Conservation (phyloP, 1,140 invertebrate genomes). For the Cydia splendana region DNA sequence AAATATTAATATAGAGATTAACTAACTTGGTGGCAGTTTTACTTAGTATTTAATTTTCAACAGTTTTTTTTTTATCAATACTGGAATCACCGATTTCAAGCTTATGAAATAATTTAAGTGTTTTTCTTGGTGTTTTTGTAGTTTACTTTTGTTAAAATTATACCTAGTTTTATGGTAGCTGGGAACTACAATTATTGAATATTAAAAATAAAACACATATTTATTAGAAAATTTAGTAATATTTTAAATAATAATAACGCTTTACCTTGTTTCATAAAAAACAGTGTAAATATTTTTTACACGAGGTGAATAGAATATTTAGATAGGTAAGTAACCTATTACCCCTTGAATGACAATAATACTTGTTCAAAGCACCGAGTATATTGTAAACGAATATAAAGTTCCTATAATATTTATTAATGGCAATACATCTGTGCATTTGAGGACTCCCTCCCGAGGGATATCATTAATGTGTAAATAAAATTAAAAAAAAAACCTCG, state of each 20-base stretch:
- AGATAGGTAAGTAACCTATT: conserved; percentile 11
- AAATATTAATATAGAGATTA: background rate
- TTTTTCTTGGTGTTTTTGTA: too few species aligned
- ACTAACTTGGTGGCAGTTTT: conserved; percentile 5
- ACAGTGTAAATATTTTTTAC: conserved; percentile 13
- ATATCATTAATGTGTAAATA: background rate
- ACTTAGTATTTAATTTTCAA: background rate
- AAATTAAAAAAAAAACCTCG: background rate
- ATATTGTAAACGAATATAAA: conserved; percentile 31
- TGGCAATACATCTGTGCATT: conserved; percentile 19
- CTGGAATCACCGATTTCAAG: too few species aligned
- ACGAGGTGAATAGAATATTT: conserved; percentile 7
- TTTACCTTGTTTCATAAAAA: conserved; percentile 17
- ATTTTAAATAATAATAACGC: conserved; percentile 65
- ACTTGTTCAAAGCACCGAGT: conserved; percentile 60
- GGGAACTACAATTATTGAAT: background rate
- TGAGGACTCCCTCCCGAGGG: conserved; percentile 3
- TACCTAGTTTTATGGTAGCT: background rate
- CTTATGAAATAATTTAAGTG: too few species aligned
- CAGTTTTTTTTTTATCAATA: background rate
- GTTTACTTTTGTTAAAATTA: too few species aligned
- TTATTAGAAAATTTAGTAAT: conserved; percentile 74
- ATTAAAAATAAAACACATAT: conserved; percentile 56
- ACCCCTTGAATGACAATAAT: conserved; percentile 46
- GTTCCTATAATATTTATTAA: conserved; percentile 24